Percentiles rank a stretch among this genome's conserved stretches.
phyloP scores from a whole-genome alignment of 1,140 invertebrate genomes.

The Bombus terrestris region DNA sequence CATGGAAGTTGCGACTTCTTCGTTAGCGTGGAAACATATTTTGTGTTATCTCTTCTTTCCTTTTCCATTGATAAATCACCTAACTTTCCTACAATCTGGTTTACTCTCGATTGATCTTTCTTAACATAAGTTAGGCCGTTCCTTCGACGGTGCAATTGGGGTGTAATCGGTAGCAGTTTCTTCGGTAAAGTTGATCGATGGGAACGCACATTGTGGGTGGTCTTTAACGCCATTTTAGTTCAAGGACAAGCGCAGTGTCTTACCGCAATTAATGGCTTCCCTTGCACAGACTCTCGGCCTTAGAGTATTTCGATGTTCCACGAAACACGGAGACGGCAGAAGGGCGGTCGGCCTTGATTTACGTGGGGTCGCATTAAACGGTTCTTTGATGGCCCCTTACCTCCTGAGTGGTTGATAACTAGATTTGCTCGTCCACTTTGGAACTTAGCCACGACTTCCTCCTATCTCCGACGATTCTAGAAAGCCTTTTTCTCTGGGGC shows the following conservation, averaged over 20 bases:
- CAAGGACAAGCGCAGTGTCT: slow-evolving; percentile 57
- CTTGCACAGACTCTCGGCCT: slow-evolving; percentile 47
- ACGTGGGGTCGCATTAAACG: slow-evolving; percentile 70
- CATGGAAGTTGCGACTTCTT: not conserved
- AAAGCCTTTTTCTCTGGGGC: slow-evolving; percentile 16
- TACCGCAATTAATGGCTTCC: slow-evolving; percentile 65
- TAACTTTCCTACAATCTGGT: not conserved
- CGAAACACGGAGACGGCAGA: slow-evolving; percentile 59
- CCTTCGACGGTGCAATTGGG: not conserved
- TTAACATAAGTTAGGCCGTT: no score
- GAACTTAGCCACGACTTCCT: slow-evolving; percentile 68
- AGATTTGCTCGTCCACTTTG: slow-evolving; percentile 73
- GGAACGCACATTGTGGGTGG: slow-evolving; percentile 18
- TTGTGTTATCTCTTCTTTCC: not conserved
- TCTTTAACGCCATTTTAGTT: slow-evolving; percentile 59
- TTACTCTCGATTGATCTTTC: not conserved
- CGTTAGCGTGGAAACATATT: not conserved
- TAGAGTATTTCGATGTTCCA: slow-evolving; percentile 67
- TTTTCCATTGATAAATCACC: not conserved
- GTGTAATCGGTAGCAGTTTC: not conserved
- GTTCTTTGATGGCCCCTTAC: slow-evolving; percentile 73
- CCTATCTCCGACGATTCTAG: slow-evolving; percentile 7
- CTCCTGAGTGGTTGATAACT: slow-evolving; percentile 75
- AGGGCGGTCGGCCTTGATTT: slow-evolving; percentile 63
- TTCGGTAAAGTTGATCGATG: slow-evolving; percentile 26